These are phyloP conservation scores for Phodopus roborovskii DNA, from an alignment of 2,113 vertebrate genomes.

Conservation along the genomic window DNA sequence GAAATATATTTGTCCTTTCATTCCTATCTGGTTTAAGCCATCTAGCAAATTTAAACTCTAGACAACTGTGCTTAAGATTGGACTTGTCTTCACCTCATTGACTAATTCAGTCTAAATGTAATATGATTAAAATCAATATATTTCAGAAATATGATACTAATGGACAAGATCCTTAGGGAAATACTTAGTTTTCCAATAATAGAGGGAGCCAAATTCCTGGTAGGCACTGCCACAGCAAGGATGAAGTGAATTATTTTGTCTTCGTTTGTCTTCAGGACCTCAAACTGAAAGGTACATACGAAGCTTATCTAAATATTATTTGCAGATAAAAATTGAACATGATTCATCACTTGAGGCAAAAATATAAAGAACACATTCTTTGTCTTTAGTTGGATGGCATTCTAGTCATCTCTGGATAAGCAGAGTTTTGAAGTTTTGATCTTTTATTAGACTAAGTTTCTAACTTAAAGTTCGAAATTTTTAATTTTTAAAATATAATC, in stretches of 20 bases:
- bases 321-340: background rate
- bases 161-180: slow-evolving; percentile 67
- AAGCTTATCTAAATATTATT: background rate
- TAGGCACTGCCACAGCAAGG: slow-evolving; percentile 19
- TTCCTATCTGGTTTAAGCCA: slow-evolving; percentile 54
- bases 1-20: background rate
- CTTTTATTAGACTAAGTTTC: background rate
- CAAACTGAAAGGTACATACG: slow-evolving; percentile 22
- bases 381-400: background rate
- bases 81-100: slow-evolving; percentile 69
- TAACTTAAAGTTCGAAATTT: background rate
- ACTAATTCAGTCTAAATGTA: slow-evolving; percentile 70
- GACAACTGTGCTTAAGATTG: slow-evolving; percentile 53
- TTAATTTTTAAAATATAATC: background rate
- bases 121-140: slow-evolving; percentile 76
- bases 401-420: background rate
- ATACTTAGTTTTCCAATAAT: slow-evolving; percentile 59
- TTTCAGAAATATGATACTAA: slow-evolving; percentile 62
- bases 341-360: background rate
- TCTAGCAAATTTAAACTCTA: slow-evolving; percentile 66
- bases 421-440: background rate
- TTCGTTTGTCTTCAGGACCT: background rate
- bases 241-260: slow-evolving; percentile 19
- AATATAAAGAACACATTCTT: background rate
- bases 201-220: slow-evolving; percentile 17